Base-by-base conservation (phyloP, 2,113 vertebrate species). In the Indri indri region DNA sequence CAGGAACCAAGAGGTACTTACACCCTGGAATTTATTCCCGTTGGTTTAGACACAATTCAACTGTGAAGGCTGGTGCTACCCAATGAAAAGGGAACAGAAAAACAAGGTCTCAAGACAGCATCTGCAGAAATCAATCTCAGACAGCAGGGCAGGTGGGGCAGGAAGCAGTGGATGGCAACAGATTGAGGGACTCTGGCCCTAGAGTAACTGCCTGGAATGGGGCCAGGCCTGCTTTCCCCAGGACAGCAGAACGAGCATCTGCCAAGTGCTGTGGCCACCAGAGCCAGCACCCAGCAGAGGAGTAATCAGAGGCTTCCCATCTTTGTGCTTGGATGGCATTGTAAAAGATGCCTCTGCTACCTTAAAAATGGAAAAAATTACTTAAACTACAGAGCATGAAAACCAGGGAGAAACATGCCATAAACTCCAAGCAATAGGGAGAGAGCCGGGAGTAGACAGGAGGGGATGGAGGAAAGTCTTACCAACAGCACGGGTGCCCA, bases 191-290 rank as follows among this genome's bases (percentile, higher is more conserved):
- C 16, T 45, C 6, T 18, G 45, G 9, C 27, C 40, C 16, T 6
- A 30, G 0, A 8, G 3, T 5, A 12, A 0, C 37, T 8, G 6
- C 30, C 68, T 12, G 2, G 17, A 65, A 14, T 14, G 14, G 54
- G n/a, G 25, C 42, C 37, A 25, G 82, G 11, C 14, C 30, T 8
- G 34, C 34, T 22, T 45, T 20, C 25, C 23, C 32, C 17, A 6
- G 32, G 27, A 8, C 27, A 52, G 45, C 6, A 0, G 0, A 54
- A 34, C 6, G 0, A 7, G 54, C 45, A 32, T 7, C n/a, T 25
- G 82, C 42, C 9, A 66, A 14, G 27, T 1, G 9, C 27, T 14
- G 0, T 8, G 11, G 27, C 30, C 42, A 10, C 16, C 18, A 27
- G 71, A 37, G 50, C 45, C 40, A 14, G 45, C 68, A 45, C 1